These are phyloP conservation scores for Hydrochoerus hydrochaeris DNA, from an alignment of 2,113 vertebrate species.

Conservation along the genomic window DNA sequence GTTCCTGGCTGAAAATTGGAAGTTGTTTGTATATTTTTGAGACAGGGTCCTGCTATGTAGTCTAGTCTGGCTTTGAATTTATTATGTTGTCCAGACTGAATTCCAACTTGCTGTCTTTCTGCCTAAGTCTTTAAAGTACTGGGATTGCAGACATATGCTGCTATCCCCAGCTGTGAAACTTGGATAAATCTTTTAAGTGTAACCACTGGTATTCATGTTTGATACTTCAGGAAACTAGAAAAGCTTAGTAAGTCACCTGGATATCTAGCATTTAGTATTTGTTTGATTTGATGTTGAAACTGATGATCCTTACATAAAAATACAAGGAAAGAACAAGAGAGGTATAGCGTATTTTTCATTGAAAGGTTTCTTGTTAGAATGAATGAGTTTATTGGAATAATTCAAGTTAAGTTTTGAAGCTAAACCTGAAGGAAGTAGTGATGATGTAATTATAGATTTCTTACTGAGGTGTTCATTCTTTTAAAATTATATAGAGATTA, in stretches of 20 bases:
- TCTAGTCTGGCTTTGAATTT: background rate
- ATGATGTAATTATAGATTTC: background rate
- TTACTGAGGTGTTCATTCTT: conserved; percentile 22
- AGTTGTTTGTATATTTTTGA: background rate
- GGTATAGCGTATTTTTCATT: conserved; percentile 18
- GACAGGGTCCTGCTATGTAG: background rate
- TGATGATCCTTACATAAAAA: background rate
- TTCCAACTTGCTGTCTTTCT: background rate
- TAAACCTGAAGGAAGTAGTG: conserved; percentile 36
- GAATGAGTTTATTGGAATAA: conserved; percentile 26
- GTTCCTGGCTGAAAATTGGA: background rate
- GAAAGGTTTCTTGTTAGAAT: background rate
- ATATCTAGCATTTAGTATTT: background rate
- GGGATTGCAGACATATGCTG: background rate
- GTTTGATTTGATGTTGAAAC: conserved; percentile 15
- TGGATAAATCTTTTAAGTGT: background rate
- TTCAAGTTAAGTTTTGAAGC: conserved; percentile 55
- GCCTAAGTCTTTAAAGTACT: background rate
- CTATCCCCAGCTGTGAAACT: background rate
- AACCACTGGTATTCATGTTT: background rate
- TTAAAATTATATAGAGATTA: conserved; percentile 6
- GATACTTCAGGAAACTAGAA: conserved; percentile 21
- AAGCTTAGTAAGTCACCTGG: background rate
- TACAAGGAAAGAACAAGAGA: background rate
- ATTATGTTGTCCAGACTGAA: background rate